Evolutionary conservation across 2,888 invertebrate species (phyloP).

Genomic region (Caenorhabditis angaria): DNA sequence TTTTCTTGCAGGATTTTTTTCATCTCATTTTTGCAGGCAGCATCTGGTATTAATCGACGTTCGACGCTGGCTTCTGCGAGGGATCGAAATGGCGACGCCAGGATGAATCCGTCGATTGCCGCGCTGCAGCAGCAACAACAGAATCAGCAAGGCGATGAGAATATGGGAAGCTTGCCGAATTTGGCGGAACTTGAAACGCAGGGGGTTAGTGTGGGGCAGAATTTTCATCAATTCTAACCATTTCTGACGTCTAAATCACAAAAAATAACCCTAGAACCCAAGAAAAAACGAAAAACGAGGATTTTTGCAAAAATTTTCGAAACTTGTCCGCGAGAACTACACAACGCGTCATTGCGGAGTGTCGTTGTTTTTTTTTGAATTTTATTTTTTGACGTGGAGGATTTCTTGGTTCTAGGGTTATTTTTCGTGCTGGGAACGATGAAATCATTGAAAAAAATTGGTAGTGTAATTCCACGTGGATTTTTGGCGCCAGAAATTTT

Average conservation of each 20-base stretch:
- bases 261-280: no score
- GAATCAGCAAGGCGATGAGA: slow-evolving; percentile 29
- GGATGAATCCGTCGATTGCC: slow-evolving; percentile 23
- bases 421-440: no score
- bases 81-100: slow-evolving; percentile 51
- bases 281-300: no score
- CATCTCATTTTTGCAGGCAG: slow-evolving; percentile 28
- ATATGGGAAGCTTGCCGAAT: slow-evolving; percentile 90
- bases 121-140: neutral
- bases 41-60: slow-evolving; percentile 59
- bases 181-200: slow-evolving; percentile 78
- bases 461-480: no score
- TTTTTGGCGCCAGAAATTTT: no score
- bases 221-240: neutral
- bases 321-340: no score
- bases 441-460: no score
- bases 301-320: no score
- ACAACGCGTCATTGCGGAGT: no score
- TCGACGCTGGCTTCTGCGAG: slow-evolving; percentile 68
- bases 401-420: no score
- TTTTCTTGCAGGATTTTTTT: slow-evolving; percentile 12
- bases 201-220: slow-evolving; percentile 73
- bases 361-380: no score
- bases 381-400: no score
- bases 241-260: neutral